These are phyloP conservation scores for Microplitis demolitor DNA, from an alignment of 1,140 invertebrate species.

Conservation along the genomic window DNA sequence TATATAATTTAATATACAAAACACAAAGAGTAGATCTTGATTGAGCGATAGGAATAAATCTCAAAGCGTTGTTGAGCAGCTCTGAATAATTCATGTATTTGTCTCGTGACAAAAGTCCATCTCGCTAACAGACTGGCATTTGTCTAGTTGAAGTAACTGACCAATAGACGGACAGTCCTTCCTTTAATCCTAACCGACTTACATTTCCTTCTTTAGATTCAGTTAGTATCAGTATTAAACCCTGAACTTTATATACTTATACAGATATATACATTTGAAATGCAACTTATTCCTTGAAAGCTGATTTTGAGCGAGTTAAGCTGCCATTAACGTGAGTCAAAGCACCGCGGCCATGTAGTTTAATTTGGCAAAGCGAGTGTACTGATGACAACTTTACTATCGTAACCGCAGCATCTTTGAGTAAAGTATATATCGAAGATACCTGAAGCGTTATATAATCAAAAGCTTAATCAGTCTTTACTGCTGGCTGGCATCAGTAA, in stretches of 20 bases:
- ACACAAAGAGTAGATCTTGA: neutral
- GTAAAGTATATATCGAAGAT: slow-evolving; percentile 12
- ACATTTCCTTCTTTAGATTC: neutral
- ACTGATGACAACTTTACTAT: slow-evolving; percentile 9
- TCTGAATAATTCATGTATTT: neutral
- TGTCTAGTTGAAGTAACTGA: neutral
- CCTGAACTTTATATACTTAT: neutral
- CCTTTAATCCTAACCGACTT: neutral
- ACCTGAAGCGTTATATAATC: slow-evolving; percentile 20
- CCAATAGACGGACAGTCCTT: neutral
- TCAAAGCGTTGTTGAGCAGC: neutral
- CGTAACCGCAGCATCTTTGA: slow-evolving; percentile 8
- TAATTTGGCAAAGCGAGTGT: slow-evolving; percentile 3
- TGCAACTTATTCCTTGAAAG: neutral
- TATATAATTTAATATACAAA: no score
- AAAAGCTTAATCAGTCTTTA: slow-evolving; percentile 21
- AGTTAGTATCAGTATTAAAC: no score
- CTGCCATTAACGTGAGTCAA: slow-evolving; percentile 9
- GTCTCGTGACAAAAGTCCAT: neutral
- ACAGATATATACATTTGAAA: no score
- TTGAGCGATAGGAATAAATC: neutral
- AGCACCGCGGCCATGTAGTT: neutral
- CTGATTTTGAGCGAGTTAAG: neutral
- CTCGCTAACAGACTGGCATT: no score
- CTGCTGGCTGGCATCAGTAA: neutral